Base-by-base conservation (phyloP, 2,888 invertebrate species). In the Trilocha varians region DNA sequence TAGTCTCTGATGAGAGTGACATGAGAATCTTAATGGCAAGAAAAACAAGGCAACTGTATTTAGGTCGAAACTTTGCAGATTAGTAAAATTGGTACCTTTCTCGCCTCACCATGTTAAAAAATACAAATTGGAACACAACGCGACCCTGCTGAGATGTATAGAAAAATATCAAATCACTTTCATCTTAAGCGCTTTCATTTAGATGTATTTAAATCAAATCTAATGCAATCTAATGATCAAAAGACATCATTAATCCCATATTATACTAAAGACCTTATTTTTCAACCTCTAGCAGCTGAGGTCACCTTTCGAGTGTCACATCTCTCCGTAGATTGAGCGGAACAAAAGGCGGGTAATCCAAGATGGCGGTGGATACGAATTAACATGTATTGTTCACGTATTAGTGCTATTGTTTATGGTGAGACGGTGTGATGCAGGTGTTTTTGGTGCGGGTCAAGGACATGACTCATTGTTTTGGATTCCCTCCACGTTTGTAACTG, bases 401-500 rank as follows among this genome's bases (percentile, higher is more conserved):
- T 70, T 70, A 71, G 64, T 48, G 40, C 62, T 42, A 70, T 72
- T 72, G 72, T 71, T 62, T 69, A 62, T 61, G 25, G 25, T 25
- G 2, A 25, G 25, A 25, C 25, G 25, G 11, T 25, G 25, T 50
- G 48, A 42, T 51, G 57, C 71, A 70, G 65, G 72, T 72, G 68
- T 55, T 49, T 49, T 36, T 43, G 25, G 25, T 25, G 46, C 56
- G 47, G 70, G 71, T 71, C 72, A 71, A 71, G 70, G 70, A 66
- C 66, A 53, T 15, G 36, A 36, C 11, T 36, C 15, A 16, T 16
- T 36, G 36, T 36, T 25, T 11, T 9, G 25, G 3, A 3, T 3
- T 4, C 25, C 25, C 2, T 13, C 17, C 17, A 13, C 11, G 5
- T n/a, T n/a, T n/a, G 16, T 16, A 37, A 37, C 13, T 18, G 17